Percentiles rank a stretch among this genome's conserved stretches.
These are phyloP conservation scores for Arothron firmamentum DNA, from an alignment of 2,113 vertebrate genomes.

Conservation along the genomic window DNA sequence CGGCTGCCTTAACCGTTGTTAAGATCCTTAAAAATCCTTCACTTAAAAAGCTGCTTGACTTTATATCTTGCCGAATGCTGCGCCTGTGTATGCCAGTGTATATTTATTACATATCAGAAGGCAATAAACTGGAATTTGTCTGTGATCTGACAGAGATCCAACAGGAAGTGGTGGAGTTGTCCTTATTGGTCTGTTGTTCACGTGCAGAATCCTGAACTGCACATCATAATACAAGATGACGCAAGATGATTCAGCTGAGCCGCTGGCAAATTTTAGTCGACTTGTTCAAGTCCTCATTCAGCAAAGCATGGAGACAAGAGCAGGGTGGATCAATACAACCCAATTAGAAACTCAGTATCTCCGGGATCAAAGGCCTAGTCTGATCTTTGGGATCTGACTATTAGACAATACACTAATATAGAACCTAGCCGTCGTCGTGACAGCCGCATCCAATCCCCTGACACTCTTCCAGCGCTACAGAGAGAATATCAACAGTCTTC, in stretches of 20 bases:
- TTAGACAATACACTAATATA: slow-evolving; percentile 58
- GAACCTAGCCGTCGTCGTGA: slow-evolving; percentile 56
- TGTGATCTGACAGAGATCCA: too few species aligned
- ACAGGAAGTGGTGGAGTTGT: too few species aligned
- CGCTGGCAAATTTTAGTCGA: slow-evolving; percentile 17
- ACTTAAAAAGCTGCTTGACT: too few species aligned
- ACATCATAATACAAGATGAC: slow-evolving; percentile 1
- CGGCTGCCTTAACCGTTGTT: too few species aligned
- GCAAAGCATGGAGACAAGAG: slow-evolving; percentile 35
- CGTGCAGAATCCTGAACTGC: background rate
- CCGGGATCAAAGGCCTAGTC: slow-evolving; percentile 54
- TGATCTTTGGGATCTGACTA: slow-evolving; percentile 45
- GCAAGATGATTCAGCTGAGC: slow-evolving; percentile 3
- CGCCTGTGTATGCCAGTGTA: too few species aligned
- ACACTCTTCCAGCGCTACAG: slow-evolving; percentile 29
- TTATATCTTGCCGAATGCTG: too few species aligned
- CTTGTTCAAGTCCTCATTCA: slow-evolving; percentile 40
- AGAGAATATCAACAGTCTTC: slow-evolving; percentile 59
- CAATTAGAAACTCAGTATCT: slow-evolving; percentile 64
- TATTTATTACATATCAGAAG: too few species aligned
- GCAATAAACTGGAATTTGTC: too few species aligned
- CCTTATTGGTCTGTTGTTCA: background rate
- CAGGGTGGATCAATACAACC: slow-evolving; percentile 59
- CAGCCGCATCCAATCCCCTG: slow-evolving; percentile 52
- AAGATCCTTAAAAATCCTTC: too few species aligned